These are phyloP conservation scores for Malthinus flaveolus DNA, from an alignment of 2,888 invertebrate species.

Conservation along the genomic window DNA sequence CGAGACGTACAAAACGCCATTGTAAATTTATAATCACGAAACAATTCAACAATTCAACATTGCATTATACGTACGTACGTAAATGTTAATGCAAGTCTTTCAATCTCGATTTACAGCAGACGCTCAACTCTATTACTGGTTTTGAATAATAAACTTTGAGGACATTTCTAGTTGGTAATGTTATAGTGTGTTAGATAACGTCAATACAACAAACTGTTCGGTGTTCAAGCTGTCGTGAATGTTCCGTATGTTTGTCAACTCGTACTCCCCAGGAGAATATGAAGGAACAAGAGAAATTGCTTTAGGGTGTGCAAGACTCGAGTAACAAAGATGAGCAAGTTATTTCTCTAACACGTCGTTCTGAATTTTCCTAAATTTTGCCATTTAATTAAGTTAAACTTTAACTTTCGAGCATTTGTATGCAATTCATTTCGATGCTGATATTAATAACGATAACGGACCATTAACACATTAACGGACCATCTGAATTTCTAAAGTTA, in stretches of 20 bases:
- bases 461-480: too few species aligned
- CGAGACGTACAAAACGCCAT: too few species aligned
- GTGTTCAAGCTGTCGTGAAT: constrained; percentile 12
- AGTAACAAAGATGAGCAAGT: constrained; percentile 14
- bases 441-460: too few species aligned
- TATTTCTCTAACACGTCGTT: constrained; percentile 17
- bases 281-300: constrained; percentile 16
- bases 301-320: constrained; percentile 11
- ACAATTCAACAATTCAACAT: not conserved
- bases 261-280: constrained; percentile 13
- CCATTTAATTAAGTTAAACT: too few species aligned
- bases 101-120: constrained; percentile 7
- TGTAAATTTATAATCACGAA: not conserved
- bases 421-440: too few species aligned
- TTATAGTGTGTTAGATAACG: constrained; percentile 19
- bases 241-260: constrained; percentile 17
- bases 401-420: too few species aligned
- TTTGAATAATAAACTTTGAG: constrained; percentile 23
- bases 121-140: constrained; percentile 10
- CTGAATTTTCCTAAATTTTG: not conserved
- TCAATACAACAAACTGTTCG: constrained; percentile 14
- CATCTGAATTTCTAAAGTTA: too few species aligned
- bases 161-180: constrained; percentile 21
- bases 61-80: not conserved
- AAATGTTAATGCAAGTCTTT: constrained; percentile 4